Base-by-base conservation (phyloP, 2,888 invertebrate genomes). In the Acrocyrtus sp. region DNA sequence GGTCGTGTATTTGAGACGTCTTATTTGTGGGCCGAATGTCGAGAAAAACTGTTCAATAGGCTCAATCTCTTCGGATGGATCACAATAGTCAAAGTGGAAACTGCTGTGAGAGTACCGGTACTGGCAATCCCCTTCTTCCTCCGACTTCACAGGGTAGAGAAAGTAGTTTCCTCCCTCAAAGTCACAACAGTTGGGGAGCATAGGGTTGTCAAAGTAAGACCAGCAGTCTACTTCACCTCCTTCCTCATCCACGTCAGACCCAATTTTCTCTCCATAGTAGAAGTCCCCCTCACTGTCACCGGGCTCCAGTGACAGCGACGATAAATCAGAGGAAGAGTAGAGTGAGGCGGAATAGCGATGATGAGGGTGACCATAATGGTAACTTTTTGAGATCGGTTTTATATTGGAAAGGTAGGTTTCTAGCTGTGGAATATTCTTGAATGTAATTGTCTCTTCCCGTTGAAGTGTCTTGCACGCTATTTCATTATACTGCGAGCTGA, bases 401-500 rank as follows among this genome's bases (percentile, higher is more conserved):
- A 75, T 75, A 21, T 62, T 66, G 47, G 47, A 26, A 15, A 75
- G 48, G 51, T 75, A 75, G 3, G 63, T 68, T 26, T 69, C 63
- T 60, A 76, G 21, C 29, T 76, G 72, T 34, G 65, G 47, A 41
- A 73, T 65, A 22, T 58, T 65, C 43, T 51, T 76, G 66, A 76
- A 73, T 3, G 50, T 63, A 29, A 76, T 68, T 6, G 69, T 69
- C 50, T 76, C 75, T 60, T 76, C 72, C 1, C 61, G 50, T 41
- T 68, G 68, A 5, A 76, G 60, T 3, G 63, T 56, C 26, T 67
- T 61, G 17, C 68, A 72, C 27, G 72, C 72, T 2, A 76, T 76
- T 69, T 76, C 75, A 73, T 76, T 76, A 57, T 76, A 76, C 69
- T 76, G 75, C 15, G 72, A 61, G 51, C 65, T 76, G 43, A 76